Percentiles rank a stretch among this genome's conserved stretches.
Evolutionary conservation across 2,888 invertebrate genomes (phyloP).

Genomic region (Ectemnius cavifrons): DNA sequence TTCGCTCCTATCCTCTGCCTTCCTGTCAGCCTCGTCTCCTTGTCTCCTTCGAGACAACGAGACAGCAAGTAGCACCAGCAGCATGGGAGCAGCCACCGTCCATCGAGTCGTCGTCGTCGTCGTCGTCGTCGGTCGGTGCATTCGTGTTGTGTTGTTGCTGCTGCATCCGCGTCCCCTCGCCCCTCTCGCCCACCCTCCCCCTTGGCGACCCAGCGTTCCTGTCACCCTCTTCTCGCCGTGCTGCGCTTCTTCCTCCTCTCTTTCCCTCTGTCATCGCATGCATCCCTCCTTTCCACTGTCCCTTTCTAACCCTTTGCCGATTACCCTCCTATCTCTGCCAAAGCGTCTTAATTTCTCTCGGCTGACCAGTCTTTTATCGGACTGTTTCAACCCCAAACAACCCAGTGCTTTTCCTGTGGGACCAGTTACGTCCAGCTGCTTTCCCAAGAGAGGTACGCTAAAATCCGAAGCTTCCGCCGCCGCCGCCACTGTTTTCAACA

Average conservation of each 20-base stretch:
- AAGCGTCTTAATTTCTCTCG: too few species aligned
- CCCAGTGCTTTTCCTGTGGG: too few species aligned
- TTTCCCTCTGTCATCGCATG: neutral
- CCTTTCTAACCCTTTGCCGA: too few species aligned
- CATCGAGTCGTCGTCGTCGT: neutral
- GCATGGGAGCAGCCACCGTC: too few species aligned
- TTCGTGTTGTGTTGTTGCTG: slow-evolving; percentile 1
- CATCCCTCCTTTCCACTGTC: too few species aligned
- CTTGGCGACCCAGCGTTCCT: slow-evolving; percentile 1
- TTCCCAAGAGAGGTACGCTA: too few species aligned
- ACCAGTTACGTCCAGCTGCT: too few species aligned
- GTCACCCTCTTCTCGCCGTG: too few species aligned
- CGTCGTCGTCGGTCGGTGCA: neutral
- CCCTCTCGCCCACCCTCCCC: neutral
- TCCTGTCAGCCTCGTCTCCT: neutral
- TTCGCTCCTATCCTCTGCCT: neutral
- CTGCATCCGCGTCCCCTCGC: neutral
- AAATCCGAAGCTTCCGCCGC: neutral
- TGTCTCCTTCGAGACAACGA: neutral
- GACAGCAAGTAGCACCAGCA: too few species aligned
- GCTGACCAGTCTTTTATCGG: too few species aligned
- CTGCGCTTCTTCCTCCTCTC: slow-evolving; percentile 45
- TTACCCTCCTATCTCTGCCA: too few species aligned
- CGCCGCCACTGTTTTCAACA: neutral
- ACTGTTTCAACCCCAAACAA: too few species aligned